Evolutionary conservation across 23 tunicate genomes (phyloP), one percentile per base, ranked within the genome.

Genomic region (Halocynthia aurantium): DNA sequence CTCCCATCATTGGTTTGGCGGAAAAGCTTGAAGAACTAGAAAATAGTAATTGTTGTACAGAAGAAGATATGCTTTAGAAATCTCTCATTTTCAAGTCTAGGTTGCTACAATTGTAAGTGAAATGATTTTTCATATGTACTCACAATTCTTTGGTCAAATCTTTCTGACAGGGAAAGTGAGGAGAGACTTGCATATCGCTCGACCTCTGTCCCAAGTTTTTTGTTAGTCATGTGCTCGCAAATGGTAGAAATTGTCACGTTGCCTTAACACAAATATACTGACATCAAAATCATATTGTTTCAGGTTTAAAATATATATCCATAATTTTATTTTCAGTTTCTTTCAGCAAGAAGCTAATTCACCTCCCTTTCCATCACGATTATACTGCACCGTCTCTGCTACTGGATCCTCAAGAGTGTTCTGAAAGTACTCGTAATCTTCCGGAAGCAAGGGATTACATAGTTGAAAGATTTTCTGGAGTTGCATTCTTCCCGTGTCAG

Each of bases 341-440:
- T 31, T 31, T 31, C 44, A 31, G 44, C 44, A 31, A 31, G 44
- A 31, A 31, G 44, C 1, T 31, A 31, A 31, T 31, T 31, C 1
- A 31, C 44, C 44, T 31, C 44, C 44, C 1, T 1, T 31, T 22
- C 56, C 84, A 62, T 89, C 96, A 51, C 88, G 61, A 56, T 89
- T 89, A 56, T 89, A 89, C 73, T 89, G 96, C 80, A 89, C 96
- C 9, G 87, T 80, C 7, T 87, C 88, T 64, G 82, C 83, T 7
- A 89, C 70, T 11, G 77, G 79, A 52, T 83, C 89, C 7, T 84
- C 88, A 5, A 84, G 52, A 5, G 89, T 62, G 55, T 84, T 83
- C 53, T 89, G 96, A 50, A 89, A 76, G 69, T 69, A 85, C 10
- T 75, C 75, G 13, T 81, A 69, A 76, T 89, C 96, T 53, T 6